Evolutionary conservation across 2,113 vertebrate species (phyloP).

Genomic region (Spea multiplicata): DNA sequence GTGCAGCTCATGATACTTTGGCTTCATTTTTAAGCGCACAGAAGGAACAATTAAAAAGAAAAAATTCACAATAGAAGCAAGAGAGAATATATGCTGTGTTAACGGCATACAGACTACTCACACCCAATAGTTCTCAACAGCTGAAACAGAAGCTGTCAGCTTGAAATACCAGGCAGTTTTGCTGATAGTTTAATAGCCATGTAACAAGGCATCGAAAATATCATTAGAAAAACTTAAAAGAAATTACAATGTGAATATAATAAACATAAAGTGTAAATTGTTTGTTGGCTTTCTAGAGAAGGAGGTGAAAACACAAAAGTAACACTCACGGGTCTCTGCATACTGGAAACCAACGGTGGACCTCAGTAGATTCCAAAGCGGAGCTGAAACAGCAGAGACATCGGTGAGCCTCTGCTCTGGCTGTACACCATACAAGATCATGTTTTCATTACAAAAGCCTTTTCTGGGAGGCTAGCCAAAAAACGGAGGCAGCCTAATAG

Average conservation of each 20-base stretch:
- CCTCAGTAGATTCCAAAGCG: slow-evolving; percentile 77
- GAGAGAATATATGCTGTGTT: neutral
- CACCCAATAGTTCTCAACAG: neutral
- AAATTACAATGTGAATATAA: no score
- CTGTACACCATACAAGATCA: slow-evolving; percentile 85
- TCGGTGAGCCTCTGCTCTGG: slow-evolving; percentile 69
- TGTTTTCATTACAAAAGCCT: slow-evolving; percentile 95
- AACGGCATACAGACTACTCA: neutral
- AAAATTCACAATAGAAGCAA: neutral
- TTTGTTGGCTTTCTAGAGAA: slow-evolving; percentile 37
- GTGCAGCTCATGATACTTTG: neutral
- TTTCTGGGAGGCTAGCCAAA: slow-evolving; percentile 73
- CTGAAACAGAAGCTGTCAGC: neutral
- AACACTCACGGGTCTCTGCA: slow-evolving; percentile 90
- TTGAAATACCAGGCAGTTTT: neutral
- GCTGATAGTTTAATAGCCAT: no score
- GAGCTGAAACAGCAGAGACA: slow-evolving; percentile 71
- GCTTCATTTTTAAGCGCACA: slow-evolving; percentile 22
- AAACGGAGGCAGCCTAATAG: slow-evolving; percentile 76
- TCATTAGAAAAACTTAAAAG: no score
- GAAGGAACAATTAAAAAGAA: neutral
- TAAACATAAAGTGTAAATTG: no score
- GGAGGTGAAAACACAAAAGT: slow-evolving; percentile 46
- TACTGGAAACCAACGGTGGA: slow-evolving; percentile 69
- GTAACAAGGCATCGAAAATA: no score